Base-by-base conservation (phyloP, 1,140 invertebrate genomes). In the Cherax quadricarinatus region DNA sequence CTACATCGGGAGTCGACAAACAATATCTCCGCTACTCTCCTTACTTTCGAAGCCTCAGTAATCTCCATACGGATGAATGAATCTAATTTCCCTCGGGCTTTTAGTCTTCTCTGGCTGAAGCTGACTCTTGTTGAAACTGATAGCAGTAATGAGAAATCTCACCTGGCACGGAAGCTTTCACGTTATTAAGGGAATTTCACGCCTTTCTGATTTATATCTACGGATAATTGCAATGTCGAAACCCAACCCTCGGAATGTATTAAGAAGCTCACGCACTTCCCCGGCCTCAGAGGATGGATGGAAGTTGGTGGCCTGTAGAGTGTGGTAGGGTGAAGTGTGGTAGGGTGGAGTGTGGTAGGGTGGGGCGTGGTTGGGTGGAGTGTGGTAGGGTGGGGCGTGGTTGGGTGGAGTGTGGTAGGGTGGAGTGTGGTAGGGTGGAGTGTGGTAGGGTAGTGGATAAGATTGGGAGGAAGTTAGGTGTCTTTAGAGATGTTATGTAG, bases 91-190 rank as follows among this genome's bases (percentile, higher is more conserved):
- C 70, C 70, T 75, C 12, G 12, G 7, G n/a, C 9, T 30, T 30
- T 75, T 75, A 75, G 70, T 30, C n/a, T n/a, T n/a, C 6, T 75
- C n/a, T 30, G 12, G 24, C 62, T 24, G 7, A 30, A 5, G 6
- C n/a, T 21, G 3, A 9, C n/a, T 5, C 24, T 21, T 12, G 70
- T 9, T 75, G 70, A 75, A 75, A 75, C 0, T 75, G 70, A 75
- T 75, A 30, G n/a, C n/a, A 3, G 24, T 75, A 75, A 75, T 75
- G 70, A 75, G 9, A 24, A 24, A 24, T 75, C 30, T 75, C 14
- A 66, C 62, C 62, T 66, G 62, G 18, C 12, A 75, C 70, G 70
- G 70, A 75, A 75, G 70, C 70, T 75, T 75, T 75, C n/a, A 75
- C 24, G 70, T 30, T n/a, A 75, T 75, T 75, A 75, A 30, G 70